Conservation (phyloP, 2,113 vertebrate genomes). For the Morone saxatilis region DNA sequence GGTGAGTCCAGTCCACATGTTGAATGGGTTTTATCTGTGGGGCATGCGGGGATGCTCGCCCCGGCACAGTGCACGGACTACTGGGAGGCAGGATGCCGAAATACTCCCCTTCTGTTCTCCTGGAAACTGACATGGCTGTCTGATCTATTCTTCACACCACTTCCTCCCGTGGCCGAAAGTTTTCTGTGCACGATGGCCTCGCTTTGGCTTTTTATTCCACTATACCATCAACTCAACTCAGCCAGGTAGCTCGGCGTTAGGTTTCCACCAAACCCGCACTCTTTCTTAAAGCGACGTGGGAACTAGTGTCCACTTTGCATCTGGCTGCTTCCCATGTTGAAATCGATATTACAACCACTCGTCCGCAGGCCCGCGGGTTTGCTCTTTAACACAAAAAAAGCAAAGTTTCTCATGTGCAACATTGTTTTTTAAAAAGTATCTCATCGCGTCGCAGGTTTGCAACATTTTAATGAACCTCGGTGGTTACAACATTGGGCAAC, state of each 20-base stretch:
- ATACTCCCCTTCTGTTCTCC: slow-evolving; percentile 29
- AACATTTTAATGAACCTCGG: background rate
- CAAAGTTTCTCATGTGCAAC: slow-evolving; percentile 4
- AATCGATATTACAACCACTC: slow-evolving; percentile 29
- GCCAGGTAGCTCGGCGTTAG: too few relatives aligned
- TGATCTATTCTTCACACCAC: slow-evolving; percentile 60
- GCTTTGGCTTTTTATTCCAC: background rate
- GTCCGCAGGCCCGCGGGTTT: slow-evolving; percentile 3
- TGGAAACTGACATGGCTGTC: slow-evolving; percentile 70
- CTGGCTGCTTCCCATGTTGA: slow-evolving; percentile 36
- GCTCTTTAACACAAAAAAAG: background rate
- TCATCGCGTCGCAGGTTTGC: background rate
- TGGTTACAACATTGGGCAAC: slow-evolving; percentile 37
- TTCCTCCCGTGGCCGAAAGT: slow-evolving; percentile 71
- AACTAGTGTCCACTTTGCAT: slow-evolving; percentile 26
- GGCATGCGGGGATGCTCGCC: background rate
- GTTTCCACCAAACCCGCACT: background rate
- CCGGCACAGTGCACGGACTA: background rate
- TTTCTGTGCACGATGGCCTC: slow-evolving; percentile 30
- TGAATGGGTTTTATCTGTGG: slow-evolving; percentile 23
- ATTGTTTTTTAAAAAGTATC: fast-evolving
- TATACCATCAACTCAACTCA: too few relatives aligned
- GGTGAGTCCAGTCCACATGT: slow-evolving; percentile 83
- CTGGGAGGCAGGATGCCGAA: slow-evolving; percentile 5
- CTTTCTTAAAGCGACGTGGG: background rate